Base-by-base conservation (phyloP, 2,113 vertebrate species). In the Platichthys stellatus region DNA sequence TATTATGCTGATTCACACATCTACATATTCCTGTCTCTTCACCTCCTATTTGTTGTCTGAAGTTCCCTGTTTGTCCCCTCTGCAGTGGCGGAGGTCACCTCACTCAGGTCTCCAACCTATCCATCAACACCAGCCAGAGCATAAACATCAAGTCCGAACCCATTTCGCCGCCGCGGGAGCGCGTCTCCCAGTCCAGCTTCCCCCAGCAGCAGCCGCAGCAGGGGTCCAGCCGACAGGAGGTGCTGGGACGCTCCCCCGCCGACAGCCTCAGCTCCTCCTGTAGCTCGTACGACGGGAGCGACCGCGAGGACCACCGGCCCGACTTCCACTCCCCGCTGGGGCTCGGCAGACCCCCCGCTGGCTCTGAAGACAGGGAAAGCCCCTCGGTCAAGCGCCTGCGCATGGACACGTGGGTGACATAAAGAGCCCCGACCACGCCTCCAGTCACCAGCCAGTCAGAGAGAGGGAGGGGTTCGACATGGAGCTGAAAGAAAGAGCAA, bases 351-450 rank as follows among this genome's bases (percentile, higher is more conserved):
- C 95, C 96, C 3, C 95, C 96, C 1, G 93, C 93, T 12, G 72
- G 95, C 0, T 95, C 84, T 0, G 92, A 98, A 54, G 98, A 96
- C 35, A 92, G 96, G 18, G 97, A 97, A 91, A 98, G 96, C 80
- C 97, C 98, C 0, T 97, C 97, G 0, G 96, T 98, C 86, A 99
- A 99, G 91, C 97, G 98, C 17, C 95, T 99, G 97, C 94, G 98
- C 90, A 98, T 99, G 96, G 97, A 99, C 90, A 93, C 97, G 0
- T 99, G 98, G 98, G 98, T 99, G 93, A 99, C 98, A 95, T 99
- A 98, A 94, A 89, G 84, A 40, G 57, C 66, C 76, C 71, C 0
- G 49, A 13, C 78, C 40, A 40, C 40, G 63, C 77, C 88, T 87
- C 88, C 90, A 82, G 90, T 87, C 91, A 89, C 86, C 88, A 90